These are phyloP conservation scores for Disparrhopalites patrizii DNA, from an alignment of 2,888 invertebrate species.

Conservation along the genomic window DNA sequence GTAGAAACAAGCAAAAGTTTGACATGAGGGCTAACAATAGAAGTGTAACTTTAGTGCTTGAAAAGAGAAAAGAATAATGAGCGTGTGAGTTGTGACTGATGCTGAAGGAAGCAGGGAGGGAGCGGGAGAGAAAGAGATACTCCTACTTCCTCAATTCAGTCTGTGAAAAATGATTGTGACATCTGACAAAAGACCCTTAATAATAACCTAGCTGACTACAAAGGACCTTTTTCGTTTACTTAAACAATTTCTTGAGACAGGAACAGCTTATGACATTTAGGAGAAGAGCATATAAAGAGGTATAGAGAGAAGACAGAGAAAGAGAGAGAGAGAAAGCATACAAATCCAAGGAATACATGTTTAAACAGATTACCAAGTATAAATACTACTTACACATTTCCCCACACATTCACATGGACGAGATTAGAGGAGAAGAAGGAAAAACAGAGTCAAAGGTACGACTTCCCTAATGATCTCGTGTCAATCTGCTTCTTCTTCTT, in stretches of 20 bases:
- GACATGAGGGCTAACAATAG: slow-evolving; percentile 11
- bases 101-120: neutral
- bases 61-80: slow-evolving; percentile 16
- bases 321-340: too few relatives aligned
- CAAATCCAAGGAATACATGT: too few relatives aligned
- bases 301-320: too few relatives aligned
- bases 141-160: slow-evolving; percentile 35
- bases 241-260: slow-evolving; percentile 14
- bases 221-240: slow-evolving; percentile 22
- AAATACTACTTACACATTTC: neutral
- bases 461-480: slow-evolving; percentile 36
- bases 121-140: neutral
- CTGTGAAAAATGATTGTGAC: slow-evolving; percentile 36
- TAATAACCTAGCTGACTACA: slow-evolving; percentile 20
- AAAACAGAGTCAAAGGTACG: too few relatives aligned
- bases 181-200: slow-evolving; percentile 29
- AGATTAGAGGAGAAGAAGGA: too few relatives aligned
- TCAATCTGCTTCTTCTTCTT: slow-evolving; percentile 29
- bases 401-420: too few relatives aligned
- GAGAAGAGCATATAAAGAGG: neutral
- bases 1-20: too few relatives aligned
- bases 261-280: neutral
- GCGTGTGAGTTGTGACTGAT: slow-evolving; percentile 10
- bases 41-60: too few relatives aligned
- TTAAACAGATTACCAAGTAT: neutral